Evolutionary conservation across 1,140 invertebrate genomes (phyloP), one percentile per base, ranked within the genome.

Genomic region (Rhopalosiphum maidis): DNA sequence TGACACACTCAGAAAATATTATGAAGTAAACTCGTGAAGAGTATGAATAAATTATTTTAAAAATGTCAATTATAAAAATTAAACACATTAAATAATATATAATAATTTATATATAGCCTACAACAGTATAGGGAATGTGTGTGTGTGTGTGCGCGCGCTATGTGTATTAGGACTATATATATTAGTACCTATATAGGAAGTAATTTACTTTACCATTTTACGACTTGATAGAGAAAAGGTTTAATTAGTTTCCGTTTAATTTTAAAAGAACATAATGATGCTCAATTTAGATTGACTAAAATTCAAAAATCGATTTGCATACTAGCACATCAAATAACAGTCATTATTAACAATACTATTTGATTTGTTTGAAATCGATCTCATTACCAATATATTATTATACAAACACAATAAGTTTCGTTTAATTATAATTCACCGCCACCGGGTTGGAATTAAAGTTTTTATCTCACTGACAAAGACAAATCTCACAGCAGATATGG

Each of bases 401-500:
- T 77, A 46, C 23, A 86, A 30, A 21, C 37, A 85, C 86, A 46
- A 51, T 87, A 37, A 89, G 48, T 37, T 22, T 21, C 7, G 48
- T 77, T 77, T 77, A 77, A 89, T 89, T 35, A 89, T 89, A 89
- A 89, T 89, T 54, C 6, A 23, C 22, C 2, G n/a, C n/a, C 46
- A 1, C 18, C 48, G 48, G 15, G 22, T 54, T 8, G 11, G 11
- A 86, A 86, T 46, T 43, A 46, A n/a, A 48, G 41, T 86, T 46
- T 77, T 46, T 46, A 48, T 48, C 23, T 30, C 30, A 21, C 41
- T 85, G 60, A 77, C 60, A 86, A 25, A 86, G 23, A 86, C 43
- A 86, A 86, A 86, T 46, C 85, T 18, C 1, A 43, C 41, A 30
- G 37, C 15, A 86, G 43, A 86, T 43, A 41, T 25, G 9, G 22